Conservation (phyloP, 30 jellyfish, hydroid and myxozoan species). For the Pelagia noctiluca region DNA sequence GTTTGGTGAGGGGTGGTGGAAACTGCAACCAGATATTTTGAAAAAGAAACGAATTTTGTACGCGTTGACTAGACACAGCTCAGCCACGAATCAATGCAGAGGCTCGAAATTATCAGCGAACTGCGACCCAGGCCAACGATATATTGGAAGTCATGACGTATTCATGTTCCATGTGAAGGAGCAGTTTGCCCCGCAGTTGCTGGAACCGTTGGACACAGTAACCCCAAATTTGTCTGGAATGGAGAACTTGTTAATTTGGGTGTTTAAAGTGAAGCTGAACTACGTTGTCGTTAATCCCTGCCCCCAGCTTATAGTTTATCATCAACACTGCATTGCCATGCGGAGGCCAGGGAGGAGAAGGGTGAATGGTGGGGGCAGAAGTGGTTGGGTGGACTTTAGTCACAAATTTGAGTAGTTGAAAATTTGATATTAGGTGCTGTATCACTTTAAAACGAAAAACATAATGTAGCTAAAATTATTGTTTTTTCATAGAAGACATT, state of each 20-base stretch:
- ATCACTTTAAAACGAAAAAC: too few species aligned
- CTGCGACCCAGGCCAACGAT: constrained; percentile 56
- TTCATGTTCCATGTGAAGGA: constrained; percentile 48
- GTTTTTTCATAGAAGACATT: too few species aligned
- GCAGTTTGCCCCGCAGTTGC: background rate
- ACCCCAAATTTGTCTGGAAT: constrained; percentile 57
- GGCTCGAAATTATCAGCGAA: constrained; percentile 13
- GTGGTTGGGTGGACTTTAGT: background rate
- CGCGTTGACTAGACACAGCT: constrained; percentile 61
- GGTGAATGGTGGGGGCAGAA: background rate
- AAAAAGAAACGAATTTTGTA: constrained; percentile 26
- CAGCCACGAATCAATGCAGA: constrained; percentile 13
- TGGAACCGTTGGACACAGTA: constrained; percentile 29
- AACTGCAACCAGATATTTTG: background rate
- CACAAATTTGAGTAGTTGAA: too few species aligned
- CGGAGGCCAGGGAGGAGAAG: constrained; percentile 24
- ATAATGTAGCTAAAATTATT: too few species aligned
- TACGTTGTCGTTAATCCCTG: constrained; percentile 75
- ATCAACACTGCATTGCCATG: constrained; percentile 77
- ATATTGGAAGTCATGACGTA: constrained; percentile 80
- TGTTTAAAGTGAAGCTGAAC: constrained; percentile 32
- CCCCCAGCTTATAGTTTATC: constrained; percentile 58
- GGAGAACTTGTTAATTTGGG: constrained; percentile 69
- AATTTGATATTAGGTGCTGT: too few species aligned
- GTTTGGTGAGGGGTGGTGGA: constrained; percentile 58